Evolutionary conservation across 2,113 vertebrate genomes (phyloP).

Genomic region (Hydrochoerus hydrochaeris): DNA sequence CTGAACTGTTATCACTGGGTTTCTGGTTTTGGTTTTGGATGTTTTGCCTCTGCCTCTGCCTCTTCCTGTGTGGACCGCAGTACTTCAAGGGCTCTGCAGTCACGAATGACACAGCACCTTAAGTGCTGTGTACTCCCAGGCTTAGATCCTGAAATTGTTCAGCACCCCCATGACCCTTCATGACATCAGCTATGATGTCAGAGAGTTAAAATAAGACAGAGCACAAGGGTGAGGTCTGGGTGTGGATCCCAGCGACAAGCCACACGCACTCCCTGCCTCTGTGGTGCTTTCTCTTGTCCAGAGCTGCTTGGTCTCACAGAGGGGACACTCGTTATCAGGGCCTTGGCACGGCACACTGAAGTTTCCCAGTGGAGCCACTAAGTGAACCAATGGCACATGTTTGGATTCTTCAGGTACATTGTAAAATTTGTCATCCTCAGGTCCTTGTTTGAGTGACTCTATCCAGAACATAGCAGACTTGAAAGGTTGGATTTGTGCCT

Average conservation of each 20-base stretch:
- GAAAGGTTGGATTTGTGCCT: neutral
- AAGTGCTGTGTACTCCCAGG: neutral
- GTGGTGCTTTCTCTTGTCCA: neutral
- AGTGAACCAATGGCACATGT: neutral
- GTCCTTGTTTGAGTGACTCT: neutral
- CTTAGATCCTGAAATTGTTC: neutral
- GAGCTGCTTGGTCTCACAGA: neutral
- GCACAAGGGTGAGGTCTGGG: neutral
- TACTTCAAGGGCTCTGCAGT: neutral
- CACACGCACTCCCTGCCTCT: neutral
- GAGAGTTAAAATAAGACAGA: neutral
- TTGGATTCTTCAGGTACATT: slow-evolving; percentile 31
- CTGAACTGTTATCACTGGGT: neutral
- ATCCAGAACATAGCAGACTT: neutral
- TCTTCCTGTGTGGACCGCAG: neutral
- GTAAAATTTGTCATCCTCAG: slow-evolving; percentile 28
- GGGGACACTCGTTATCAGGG: neutral
- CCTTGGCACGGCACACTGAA: neutral
- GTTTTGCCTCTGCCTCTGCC: neutral
- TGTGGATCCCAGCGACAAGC: neutral
- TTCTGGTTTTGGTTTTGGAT: neutral
- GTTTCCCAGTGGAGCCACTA: neutral
- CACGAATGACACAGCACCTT: neutral
- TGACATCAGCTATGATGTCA: neutral
- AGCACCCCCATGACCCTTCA: neutral